phyloP scores from a whole-genome alignment of 1,140 invertebrate genomes.

The Calliopsis andreniformis region DNA sequence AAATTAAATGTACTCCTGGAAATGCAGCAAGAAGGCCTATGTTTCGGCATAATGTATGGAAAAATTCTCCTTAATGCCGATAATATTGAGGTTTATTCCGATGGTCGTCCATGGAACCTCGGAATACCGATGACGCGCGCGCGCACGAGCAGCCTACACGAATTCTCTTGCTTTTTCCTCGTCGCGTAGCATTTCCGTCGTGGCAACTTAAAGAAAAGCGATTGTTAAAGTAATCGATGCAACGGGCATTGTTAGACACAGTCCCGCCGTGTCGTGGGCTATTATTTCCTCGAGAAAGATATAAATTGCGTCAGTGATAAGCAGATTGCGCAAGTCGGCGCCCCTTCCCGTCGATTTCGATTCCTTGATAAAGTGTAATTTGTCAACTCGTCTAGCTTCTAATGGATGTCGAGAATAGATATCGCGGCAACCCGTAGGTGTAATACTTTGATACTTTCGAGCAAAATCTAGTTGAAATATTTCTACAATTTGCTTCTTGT shows the following conservation, averaged over 20 bases:
- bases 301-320: slow-evolving; percentile 41
- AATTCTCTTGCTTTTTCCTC: slow-evolving; percentile 22
- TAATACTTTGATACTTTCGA: not conserved
- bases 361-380: slow-evolving; percentile 47
- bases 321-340: slow-evolving; percentile 29
- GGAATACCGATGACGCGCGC: slow-evolving; percentile 26
- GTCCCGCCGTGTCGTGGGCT: not conserved
- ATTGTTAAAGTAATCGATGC: slow-evolving; percentile 29
- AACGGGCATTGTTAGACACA: slow-evolving; percentile 18
- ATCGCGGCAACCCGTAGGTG: not conserved
- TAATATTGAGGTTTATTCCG: not conserved
- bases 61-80: not conserved
- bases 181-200: slow-evolving; percentile 7
- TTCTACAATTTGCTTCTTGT: slow-evolving; percentile 6
- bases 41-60: slow-evolving; percentile 14
- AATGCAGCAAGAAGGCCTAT: not conserved
- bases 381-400: slow-evolving; percentile 52
- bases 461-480: slow-evolving; percentile 41
- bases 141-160: not conserved
- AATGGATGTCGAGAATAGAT: not conserved
- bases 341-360: slow-evolving; percentile 23
- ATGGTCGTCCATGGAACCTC: not conserved
- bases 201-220: not conserved
- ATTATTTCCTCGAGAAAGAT: slow-evolving; percentile 38
- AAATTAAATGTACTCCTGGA: slow-evolving; percentile 10